A percentile compares a stretch with the other conserved stretches of the same genome.
phyloP scores from a whole-genome alignment of 2,797 vertebrate species.

The Hypotaenidia philippensis region DNA sequence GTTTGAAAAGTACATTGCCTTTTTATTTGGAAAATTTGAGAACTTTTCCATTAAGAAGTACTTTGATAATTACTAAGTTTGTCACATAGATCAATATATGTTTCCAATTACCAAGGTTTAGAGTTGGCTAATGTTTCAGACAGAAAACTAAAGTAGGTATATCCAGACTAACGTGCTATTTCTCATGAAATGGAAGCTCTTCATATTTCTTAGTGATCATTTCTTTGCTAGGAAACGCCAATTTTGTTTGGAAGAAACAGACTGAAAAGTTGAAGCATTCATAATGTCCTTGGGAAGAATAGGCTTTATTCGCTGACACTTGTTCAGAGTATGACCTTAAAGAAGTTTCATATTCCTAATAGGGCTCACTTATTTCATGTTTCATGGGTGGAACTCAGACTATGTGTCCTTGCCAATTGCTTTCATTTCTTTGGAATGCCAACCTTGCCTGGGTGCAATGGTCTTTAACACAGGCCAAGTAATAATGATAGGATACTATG shows the following conservation, averaged over 20 bases:
- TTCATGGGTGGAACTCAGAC: not conserved
- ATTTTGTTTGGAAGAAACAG: not conserved
- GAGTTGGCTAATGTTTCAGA: not conserved
- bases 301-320: not conserved
- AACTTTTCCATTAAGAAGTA: not conserved
- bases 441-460: not conserved
- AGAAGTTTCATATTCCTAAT: not conserved
- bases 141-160: not conserved
- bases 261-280: not conserved
- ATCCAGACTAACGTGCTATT: not conserved
- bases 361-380: not conserved
- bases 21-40: slow-evolving; percentile 1
- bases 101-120: not conserved
- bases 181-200: not conserved
- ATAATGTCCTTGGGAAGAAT: not conserved
- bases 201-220: not conserved
- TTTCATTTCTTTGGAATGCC: not conserved
- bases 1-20: not conserved
- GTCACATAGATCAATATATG: not conserved
- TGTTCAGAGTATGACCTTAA: not conserved
- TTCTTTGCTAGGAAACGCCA: not conserved
- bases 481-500: not conserved
- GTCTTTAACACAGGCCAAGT: not conserved
- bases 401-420: not conserved
- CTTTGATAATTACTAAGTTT: not conserved